Evolutionary conservation across 2,113 vertebrate species (phyloP).

Genomic region (Polypterus bichir): DNA sequence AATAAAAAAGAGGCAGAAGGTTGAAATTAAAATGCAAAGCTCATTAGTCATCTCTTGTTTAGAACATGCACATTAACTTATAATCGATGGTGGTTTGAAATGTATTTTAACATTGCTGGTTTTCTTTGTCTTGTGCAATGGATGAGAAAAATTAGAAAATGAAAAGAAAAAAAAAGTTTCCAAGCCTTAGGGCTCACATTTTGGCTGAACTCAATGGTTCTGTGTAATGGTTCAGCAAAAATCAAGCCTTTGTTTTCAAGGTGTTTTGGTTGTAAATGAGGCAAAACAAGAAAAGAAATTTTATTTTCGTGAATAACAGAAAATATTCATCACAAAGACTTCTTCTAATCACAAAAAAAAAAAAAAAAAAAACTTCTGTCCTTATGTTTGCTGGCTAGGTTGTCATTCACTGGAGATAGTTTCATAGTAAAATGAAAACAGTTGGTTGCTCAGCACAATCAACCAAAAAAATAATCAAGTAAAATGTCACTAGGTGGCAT

Average conservation of each 20-base stretch:
- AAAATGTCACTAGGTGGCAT: slow-evolving; percentile 59
- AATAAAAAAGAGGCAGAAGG: too few species aligned
- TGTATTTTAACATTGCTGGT: neutral
- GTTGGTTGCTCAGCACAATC: neutral
- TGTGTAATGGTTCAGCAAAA: too few species aligned
- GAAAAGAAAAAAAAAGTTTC: slow-evolving; percentile 7
- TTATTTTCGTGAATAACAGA: too few species aligned
- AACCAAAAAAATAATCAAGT: slow-evolving; percentile 28
- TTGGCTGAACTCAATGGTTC: neutral
- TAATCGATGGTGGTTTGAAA: neutral
- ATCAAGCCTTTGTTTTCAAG: too few species aligned
- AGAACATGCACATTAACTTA: neutral
- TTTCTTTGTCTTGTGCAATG: slow-evolving; percentile 2
- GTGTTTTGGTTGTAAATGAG: too few species aligned
- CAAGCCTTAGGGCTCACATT: slow-evolving; percentile 15
- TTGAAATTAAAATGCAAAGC: neutral
- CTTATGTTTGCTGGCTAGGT: neutral
- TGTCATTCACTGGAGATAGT: neutral
- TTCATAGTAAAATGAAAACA: neutral
- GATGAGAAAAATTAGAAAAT: slow-evolving; percentile 1
- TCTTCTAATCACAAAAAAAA: neutral
- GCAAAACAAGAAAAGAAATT: too few species aligned
- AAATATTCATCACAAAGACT: too few species aligned
- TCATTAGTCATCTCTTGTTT: neutral
- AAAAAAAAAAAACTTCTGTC: neutral